Percentiles rank a stretch among this genome's conserved stretches.
These are phyloP conservation scores for Sminthurinus signatus DNA, from an alignment of 1,140 invertebrate genomes.

Conservation along the genomic window DNA sequence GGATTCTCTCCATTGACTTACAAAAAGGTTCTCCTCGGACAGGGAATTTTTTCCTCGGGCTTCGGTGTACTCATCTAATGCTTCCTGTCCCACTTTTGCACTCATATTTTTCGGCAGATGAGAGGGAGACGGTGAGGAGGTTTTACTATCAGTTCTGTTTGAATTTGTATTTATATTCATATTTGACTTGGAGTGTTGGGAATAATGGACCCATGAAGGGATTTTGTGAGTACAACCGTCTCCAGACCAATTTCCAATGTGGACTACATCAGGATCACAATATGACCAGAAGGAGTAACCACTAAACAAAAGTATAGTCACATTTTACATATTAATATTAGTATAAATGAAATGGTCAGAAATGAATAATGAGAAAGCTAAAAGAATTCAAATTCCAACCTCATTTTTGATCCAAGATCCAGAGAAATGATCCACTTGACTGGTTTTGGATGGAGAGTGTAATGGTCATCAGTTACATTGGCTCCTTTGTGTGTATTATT, in stretches of 20 bases:
- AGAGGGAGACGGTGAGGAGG: no score
- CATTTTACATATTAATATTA: no score
- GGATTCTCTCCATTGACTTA: conserved; percentile 15
- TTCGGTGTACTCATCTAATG: conserved; percentile 17
- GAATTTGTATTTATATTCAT: no score
- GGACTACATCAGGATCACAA: conserved; percentile 19
- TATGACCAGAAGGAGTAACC: conserved; percentile 31
- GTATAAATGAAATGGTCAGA: no score
- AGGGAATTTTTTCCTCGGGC: background rate
- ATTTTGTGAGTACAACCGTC: conserved; percentile 24
- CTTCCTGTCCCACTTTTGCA: conserved; percentile 19
- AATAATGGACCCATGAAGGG: conserved; percentile 32
- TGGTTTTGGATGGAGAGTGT: background rate
- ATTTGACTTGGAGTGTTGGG: no score
- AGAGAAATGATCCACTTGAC: conserved; percentile 20
- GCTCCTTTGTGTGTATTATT: no score
- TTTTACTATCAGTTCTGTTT: no score
- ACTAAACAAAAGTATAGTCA: no score
- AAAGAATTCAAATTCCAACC: no score
- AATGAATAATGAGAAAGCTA: no score
- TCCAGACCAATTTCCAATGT: conserved; percentile 26
- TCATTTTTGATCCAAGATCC: no score
- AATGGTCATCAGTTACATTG: background rate
- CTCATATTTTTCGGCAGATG: no score
- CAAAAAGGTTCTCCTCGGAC: background rate